Evolutionary conservation across 2,797 vertebrate genomes (phyloP).

Genomic region (Galaxias olidus): DNA sequence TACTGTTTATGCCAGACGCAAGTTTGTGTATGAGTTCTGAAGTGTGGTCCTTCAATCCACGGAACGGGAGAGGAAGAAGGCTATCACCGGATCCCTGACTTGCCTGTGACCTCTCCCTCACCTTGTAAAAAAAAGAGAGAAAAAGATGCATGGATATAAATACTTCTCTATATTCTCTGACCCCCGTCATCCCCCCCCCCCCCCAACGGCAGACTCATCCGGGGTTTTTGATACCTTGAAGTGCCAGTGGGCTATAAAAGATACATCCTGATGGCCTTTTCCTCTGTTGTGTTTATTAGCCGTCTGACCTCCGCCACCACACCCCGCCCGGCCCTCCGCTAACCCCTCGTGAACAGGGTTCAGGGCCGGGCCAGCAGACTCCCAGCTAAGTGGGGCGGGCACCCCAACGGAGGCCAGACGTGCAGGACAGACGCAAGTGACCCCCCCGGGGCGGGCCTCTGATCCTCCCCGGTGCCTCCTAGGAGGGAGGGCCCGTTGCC

Average conservation of each 20-base stretch:
- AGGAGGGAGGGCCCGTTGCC: slow-evolving; percentile 57
- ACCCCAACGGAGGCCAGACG: slow-evolving; percentile 34
- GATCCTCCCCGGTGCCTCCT: slow-evolving; percentile 63
- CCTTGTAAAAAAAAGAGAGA: neutral
- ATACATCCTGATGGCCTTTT: slow-evolving; percentile 77
- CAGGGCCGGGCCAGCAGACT: slow-evolving; percentile 75
- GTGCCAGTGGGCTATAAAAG: slow-evolving; percentile 74
- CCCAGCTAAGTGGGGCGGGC: slow-evolving; percentile 67
- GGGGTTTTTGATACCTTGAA: slow-evolving; percentile 73
- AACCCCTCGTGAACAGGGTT: slow-evolving; percentile 69
- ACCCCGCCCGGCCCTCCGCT: slow-evolving; percentile 76
- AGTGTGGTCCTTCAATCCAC: too few species aligned
- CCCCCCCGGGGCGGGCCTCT: slow-evolving; percentile 49
- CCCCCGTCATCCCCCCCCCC: slow-evolving; percentile 68
- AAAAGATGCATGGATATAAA: too few species aligned
- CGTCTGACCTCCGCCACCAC: slow-evolving; percentile 65
- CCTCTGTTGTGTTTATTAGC: slow-evolving; percentile 78
- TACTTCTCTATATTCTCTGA: slow-evolving; percentile 24
- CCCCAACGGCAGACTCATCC: slow-evolving; percentile 74
- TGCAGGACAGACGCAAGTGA: slow-evolving; percentile 60
- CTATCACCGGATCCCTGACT: neutral
- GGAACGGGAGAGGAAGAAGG: too few species aligned
- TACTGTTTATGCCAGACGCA: neutral
- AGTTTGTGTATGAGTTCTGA: neutral
- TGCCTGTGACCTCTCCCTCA: neutral